Conservation (phyloP, 2,113 vertebrate genomes). For the Climacteris rufus region DNA sequence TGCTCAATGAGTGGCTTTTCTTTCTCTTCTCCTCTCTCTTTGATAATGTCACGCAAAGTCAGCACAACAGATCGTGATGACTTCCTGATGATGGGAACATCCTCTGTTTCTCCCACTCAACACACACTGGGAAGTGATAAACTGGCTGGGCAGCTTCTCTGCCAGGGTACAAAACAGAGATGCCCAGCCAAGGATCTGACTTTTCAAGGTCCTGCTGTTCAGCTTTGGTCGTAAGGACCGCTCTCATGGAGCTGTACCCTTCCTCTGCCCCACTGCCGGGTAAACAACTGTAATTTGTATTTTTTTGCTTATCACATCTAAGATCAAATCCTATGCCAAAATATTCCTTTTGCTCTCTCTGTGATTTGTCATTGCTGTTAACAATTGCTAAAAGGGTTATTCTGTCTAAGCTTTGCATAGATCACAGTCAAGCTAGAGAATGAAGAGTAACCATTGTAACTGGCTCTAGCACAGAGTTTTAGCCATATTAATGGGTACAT, state of each 20-base stretch:
- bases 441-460: neutral
- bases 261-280: neutral
- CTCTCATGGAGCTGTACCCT: neutral
- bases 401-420: neutral
- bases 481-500: neutral
- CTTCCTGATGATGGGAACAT: constrained; percentile 24
- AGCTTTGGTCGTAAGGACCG: neutral
- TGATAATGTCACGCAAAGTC: constrained; percentile 16
- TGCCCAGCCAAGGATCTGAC: neutral
- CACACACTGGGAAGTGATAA: neutral
- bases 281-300: neutral
- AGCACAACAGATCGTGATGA: neutral
- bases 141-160: neutral
- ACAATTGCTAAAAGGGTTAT: neutral
- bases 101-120: neutral
- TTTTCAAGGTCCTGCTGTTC: neutral
- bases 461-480: neutral
- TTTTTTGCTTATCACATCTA: neutral
- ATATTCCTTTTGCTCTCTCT: neutral
- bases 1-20: neutral
- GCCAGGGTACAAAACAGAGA: neutral
- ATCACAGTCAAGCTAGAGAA: neutral
- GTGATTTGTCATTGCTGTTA: neutral
- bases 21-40: neutral
- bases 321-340: neutral